Base-by-base conservation (phyloP, 2,797 vertebrate species). In the Thalassophryne amazonica region DNA sequence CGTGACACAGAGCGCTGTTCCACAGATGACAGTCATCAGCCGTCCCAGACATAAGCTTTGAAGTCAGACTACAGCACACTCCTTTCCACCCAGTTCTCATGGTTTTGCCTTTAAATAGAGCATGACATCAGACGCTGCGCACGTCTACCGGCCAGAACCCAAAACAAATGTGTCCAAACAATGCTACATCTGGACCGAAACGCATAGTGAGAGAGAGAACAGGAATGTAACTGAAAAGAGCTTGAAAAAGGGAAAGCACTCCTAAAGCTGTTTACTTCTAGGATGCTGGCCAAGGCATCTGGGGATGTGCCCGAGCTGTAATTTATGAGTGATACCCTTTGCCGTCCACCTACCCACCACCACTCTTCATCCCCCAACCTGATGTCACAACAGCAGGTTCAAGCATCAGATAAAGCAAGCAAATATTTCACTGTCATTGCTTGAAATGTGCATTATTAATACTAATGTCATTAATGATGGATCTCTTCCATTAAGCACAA, bases 101-200 rank as follows among this genome's bases (percentile, higher is more conserved):
- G 81, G 64, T 62, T 83, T 80, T 72, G 42, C 57, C 81, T 86
- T 86, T 81, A 89, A 89, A 89, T 80, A 89, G 82, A 88, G 76
- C 79, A 83, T 89, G 83, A 89, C 85, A 85, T 91, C 85, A 89
- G 76, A 58, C 60, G 43, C 18, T 53, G 53, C 33, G 45, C 82
- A 88, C 83, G 78, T 86, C 76, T 57, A 76, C 56, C 50, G 61
- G 76, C 63, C 47, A 36, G 7, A 71, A 73, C 80, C 71, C 70
- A 79, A 86, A 84, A 85, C 80, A 85, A 86, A 85, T 76, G 70
- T 73, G 69, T 85, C 79, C 54, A 80, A 89, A 89, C 87, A 91
- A 88, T 86, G 84, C 82, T 70, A 86, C 87, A 90, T 90, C 81
- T 91, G 85, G 86, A 86, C 78, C 45, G 19, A 69, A 63, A 86